Percentiles rank a stretch among this genome's conserved stretches.
Conservation (phyloP, 2,113 vertebrate genomes). For the Archilochus colubris region DNA sequence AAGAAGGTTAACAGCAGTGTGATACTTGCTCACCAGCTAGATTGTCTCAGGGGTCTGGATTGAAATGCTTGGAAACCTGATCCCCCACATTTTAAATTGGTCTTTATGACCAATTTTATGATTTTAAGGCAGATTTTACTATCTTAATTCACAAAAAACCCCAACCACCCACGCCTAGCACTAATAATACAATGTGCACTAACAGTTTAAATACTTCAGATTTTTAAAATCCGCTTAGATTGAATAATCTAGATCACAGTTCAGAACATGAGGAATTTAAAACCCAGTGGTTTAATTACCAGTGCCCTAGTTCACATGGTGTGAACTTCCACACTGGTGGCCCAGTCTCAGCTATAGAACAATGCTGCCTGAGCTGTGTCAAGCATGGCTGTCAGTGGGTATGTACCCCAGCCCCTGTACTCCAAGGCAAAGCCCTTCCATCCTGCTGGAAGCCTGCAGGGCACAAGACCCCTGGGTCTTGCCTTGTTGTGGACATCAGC, state of each 20-base stretch:
- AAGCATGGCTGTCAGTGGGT: background rate
- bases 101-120: background rate
- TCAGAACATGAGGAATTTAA: constrained; percentile 54
- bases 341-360: rapidly evolving
- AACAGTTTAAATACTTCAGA: constrained; percentile 19
- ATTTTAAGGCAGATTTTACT: background rate
- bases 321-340: background rate
- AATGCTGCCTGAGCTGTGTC: background rate
- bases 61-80: background rate
- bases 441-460: background rate
- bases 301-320: background rate
- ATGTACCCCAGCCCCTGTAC: background rate
- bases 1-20: background rate
- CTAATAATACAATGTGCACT: background rate
- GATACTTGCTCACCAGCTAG: background rate
- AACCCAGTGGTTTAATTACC: background rate
- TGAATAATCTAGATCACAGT: background rate
- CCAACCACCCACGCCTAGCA: background rate
- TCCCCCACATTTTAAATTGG: background rate
- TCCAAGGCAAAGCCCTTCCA: background rate
- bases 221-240: constrained; percentile 45
- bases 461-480: rapidly evolving
- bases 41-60: background rate
- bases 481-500: background rate
- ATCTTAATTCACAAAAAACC: background rate